Base-by-base conservation (phyloP, 2,797 vertebrate species). In the Gastrophryne carolinensis region DNA sequence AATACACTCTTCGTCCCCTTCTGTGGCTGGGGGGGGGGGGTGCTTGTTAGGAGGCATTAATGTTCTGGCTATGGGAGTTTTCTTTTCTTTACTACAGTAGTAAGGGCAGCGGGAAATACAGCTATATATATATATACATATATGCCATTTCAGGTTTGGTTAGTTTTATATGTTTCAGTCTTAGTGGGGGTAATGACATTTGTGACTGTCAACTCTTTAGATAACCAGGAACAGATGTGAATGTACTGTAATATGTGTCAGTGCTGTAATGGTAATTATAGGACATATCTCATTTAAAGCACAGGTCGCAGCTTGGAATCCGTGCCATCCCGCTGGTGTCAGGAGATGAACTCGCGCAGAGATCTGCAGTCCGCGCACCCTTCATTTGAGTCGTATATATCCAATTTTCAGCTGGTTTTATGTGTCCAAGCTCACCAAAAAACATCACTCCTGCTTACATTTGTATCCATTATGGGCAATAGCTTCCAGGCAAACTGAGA, bases 401-500 rank as follows among this genome's bases (percentile, higher is more conserved):
- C 67, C 34, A 57, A 70, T 70, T 72, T 61, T 41, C 57, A 47
- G 57, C 21, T 39, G 29, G 57, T 37, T 44, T 44, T 72, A 35
- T 39, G 32, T 37, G 56, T 49, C 39, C 39, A 60, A 61, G 34
- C 15, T 27, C 41, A 32, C 24, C 13, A 21, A 24, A 34, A 52
- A 17, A 56, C 50, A 37, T 35, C 21, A 26, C 35, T 62, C 21
- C 57, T 72, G 58, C 70, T 61, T 52, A 62, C 56, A 53, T 63
- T 52, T 63, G 34, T 62, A 62, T 35, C 67, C 29, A 68, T 68
- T 44, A 68, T 68, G 56, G 63, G 26, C 39, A 21, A 29, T 58
- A 19, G 61, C 72, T 75, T 34, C 19, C 44, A 75, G 72, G 72
- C 72, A 67, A 35, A 75, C 44, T 37, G 54, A 34, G 30, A 67